Conservation (phyloP, 2,888 invertebrate genomes). For the Lysandra coridon region DNA sequence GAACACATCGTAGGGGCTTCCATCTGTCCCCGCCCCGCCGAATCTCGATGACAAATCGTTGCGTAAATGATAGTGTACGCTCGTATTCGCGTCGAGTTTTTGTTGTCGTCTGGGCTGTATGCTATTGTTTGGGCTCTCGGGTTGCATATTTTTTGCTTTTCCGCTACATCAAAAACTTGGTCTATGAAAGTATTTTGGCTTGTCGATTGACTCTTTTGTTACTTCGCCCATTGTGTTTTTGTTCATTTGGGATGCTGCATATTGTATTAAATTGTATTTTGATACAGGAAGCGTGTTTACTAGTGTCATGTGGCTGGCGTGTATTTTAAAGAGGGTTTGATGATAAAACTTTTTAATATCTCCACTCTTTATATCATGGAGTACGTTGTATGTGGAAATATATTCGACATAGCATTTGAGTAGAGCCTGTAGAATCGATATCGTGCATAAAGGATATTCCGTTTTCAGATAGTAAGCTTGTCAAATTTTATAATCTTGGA, state of each 20-base stretch:
- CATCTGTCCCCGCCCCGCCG: slow-evolving; percentile 55
- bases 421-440: too few relatives aligned
- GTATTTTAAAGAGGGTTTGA: not conserved
- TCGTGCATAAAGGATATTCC: too few relatives aligned
- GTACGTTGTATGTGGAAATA: too few relatives aligned
- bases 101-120: slow-evolving; percentile 70
- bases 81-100: slow-evolving; percentile 60
- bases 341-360: not conserved
- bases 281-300: slow-evolving; percentile 27
- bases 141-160: slow-evolving; percentile 49
- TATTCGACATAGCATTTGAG: too few relatives aligned
- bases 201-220: slow-evolving; percentile 30
- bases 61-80: slow-evolving; percentile 77
- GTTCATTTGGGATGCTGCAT: slow-evolving; percentile 26
- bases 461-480: too few relatives aligned
- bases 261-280: slow-evolving; percentile 30
- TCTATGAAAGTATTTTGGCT: slow-evolving; percentile 31
- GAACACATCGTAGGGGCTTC: slow-evolving; percentile 49
- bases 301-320: slow-evolving; percentile 12
- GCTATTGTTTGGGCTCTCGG: slow-evolving; percentile 53
- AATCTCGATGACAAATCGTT: slow-evolving; percentile 78
- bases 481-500: too few relatives aligned
- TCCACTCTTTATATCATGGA: too few relatives aligned
- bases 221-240: slow-evolving; percentile 26
- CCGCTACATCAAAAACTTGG: slow-evolving; percentile 46